Base-by-base conservation (phyloP, 2,113 vertebrate species). In the Siphamia tubifer region DNA sequence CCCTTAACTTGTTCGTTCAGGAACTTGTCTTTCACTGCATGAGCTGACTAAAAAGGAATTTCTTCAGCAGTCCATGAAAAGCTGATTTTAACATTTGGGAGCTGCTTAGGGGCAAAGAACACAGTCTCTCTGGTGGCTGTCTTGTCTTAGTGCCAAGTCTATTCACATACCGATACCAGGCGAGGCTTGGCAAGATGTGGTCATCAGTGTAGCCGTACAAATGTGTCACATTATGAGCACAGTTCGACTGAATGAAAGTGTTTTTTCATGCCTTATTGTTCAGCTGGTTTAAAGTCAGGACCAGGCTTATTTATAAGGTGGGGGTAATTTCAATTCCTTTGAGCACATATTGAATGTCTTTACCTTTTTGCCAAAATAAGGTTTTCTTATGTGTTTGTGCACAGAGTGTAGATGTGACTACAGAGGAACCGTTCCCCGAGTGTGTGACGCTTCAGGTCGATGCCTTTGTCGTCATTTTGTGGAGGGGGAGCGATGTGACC, bases 381-480 rank as follows among this genome's bases (percentile, higher is more conserved):
- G 4, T 5, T 65, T 21, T 69, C n/a, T 24, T 4, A 4, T 66
- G 3, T 71, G 19, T 66, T 48, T 73, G 47, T 84, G 79, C 35
- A 1, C 85, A 98, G 96, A 62, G 4, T 98, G 96, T 19, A 30
- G 73, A 12, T 98, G 96, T 65, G 86, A 95, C 66, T 44, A 68
- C 39, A 68, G 72, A 13, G 96, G 96, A 1, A 93, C 94, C 2
- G 54, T 65, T 16, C 57, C 85, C 0, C 36, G 83, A 45, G 72
- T 94, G 45, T 98, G 95, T 0, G 93, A 95, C 31, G 52, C 82
- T 4, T 65, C 43, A 0, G 95, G 95, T 6, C 87, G 57, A 27
- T 98, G 96, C 64, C 85, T 95, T 23, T 98, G 96, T 85, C 94
- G 90, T 28, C 61, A 70, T 0, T 85, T 83, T 4, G 89, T 96